Conservation (phyloP, 2,113 vertebrate genomes). For the Thermophis baileyi region DNA sequence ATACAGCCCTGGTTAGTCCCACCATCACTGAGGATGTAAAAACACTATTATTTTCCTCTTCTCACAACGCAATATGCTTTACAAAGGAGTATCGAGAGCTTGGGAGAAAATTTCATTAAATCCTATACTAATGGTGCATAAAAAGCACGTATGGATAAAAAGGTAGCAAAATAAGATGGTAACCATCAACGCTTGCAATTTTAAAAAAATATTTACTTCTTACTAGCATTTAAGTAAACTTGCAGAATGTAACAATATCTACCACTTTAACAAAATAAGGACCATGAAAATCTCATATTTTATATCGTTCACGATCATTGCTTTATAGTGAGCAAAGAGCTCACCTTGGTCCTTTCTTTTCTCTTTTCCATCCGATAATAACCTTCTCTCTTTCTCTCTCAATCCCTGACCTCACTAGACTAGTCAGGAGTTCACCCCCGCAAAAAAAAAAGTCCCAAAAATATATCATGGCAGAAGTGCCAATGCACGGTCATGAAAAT, state of each 20-base stretch:
- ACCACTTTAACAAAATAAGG: slow-evolving; percentile 65
- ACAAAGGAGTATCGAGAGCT: neutral
- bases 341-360: slow-evolving; percentile 31
- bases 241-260: slow-evolving; percentile 57
- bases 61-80: neutral
- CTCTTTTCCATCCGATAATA: slow-evolving; percentile 20
- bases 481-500: slow-evolving; percentile 24
- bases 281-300: slow-evolving; percentile 24
- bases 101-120: slow-evolving; percentile 11
- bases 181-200: slow-evolving; percentile 24
- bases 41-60: slow-evolving; percentile 27
- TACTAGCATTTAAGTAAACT: slow-evolving; percentile 69
- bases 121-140: slow-evolving; percentile 28
- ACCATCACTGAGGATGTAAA: slow-evolving; percentile 41
- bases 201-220: neutral
- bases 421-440: slow-evolving; percentile 30
- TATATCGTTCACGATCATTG: slow-evolving; percentile 48
- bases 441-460: slow-evolving; percentile 48
- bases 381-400: neutral
- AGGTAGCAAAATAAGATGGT: slow-evolving; percentile 47
- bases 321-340: slow-evolving; percentile 41
- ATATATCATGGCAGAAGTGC: slow-evolving; percentile 34
- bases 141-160: slow-evolving; percentile 38
- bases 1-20: slow-evolving; percentile 53
- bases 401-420: slow-evolving; percentile 22